Conservation (phyloP, 2,113 vertebrate species). For the Propithecus coquereli region DNA sequence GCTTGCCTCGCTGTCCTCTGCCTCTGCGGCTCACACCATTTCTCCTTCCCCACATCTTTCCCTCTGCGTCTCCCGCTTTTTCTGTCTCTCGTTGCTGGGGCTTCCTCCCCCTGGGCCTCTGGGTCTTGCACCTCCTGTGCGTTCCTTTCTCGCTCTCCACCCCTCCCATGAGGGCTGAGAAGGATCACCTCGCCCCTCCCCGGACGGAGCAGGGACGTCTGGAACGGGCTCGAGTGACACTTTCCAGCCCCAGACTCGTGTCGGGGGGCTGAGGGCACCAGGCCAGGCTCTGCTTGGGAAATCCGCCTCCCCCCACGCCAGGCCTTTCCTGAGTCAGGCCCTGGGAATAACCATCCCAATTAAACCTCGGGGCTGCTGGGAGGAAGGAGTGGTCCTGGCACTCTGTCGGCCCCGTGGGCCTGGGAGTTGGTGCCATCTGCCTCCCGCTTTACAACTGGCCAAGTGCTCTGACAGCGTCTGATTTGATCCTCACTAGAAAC, state of each 20-base stretch:
- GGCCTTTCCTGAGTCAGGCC: background rate
- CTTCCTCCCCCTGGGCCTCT: background rate
- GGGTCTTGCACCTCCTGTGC: background rate
- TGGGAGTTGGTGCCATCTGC: background rate
- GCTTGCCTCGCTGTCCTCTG: background rate
- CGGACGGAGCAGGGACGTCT: background rate
- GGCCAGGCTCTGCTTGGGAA: background rate
- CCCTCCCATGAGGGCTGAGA: background rate
- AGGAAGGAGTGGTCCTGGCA: background rate
- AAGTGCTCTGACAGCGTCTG: background rate
- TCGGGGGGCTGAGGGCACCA: background rate
- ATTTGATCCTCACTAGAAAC: background rate
- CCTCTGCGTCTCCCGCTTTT: background rate
- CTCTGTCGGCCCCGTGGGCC: rapidly evolving
- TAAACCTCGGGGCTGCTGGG: background rate
- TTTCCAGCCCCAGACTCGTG: background rate
- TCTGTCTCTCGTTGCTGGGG: background rate
- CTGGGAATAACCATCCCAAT: background rate
- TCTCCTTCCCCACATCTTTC: background rate
- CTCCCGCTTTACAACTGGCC: background rate
- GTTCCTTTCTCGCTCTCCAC: background rate
- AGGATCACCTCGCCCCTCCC: background rate
- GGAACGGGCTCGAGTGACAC: background rate
- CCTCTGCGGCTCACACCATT: background rate
- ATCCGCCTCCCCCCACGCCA: background rate